phyloP scores from a whole-genome alignment of 1,140 invertebrate species.

The Hypothenemus hampei region DNA sequence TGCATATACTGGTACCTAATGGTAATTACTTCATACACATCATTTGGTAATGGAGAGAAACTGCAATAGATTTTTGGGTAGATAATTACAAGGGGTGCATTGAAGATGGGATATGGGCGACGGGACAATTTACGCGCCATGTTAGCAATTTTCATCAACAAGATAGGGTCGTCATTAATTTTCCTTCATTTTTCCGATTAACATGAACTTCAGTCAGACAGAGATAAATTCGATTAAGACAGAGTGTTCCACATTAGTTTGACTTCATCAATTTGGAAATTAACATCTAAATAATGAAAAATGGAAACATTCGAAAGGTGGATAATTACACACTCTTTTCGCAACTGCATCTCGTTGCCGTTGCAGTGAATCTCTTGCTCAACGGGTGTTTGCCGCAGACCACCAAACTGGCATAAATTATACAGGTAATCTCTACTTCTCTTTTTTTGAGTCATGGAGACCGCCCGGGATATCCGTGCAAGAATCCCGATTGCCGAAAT shows the following conservation, averaged over 20 bases:
- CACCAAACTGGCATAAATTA: constrained; percentile 13
- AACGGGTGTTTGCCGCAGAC: constrained; percentile 8
- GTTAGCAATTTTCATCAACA: constrained; percentile 16
- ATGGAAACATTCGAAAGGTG: no score
- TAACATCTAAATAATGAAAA: no score
- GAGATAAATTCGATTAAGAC: no score
- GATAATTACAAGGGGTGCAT: constrained; percentile 16
- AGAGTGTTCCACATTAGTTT: no score
- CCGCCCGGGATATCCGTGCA: constrained; percentile 2
- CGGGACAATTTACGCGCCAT: not conserved
- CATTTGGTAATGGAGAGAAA: constrained; percentile 15
- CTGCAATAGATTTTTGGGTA: constrained; percentile 3
- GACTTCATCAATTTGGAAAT: no score
- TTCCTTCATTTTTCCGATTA: constrained; percentile 9
- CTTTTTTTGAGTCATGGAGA: constrained; percentile 5
- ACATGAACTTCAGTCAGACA: no score
- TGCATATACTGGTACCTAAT: no score
- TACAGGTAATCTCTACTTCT: not conserved
- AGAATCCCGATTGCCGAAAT: constrained; percentile 4
- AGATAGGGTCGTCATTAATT: constrained; percentile 12
- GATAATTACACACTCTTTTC: no score
- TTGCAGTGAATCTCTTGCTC: constrained; percentile 4
- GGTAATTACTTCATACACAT: no score
- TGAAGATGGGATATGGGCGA: constrained; percentile 8
- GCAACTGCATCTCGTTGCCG: no score